These are phyloP conservation scores for Antechinus flavipes DNA, from an alignment of 2,113 vertebrate genomes.

Conservation along the genomic window DNA sequence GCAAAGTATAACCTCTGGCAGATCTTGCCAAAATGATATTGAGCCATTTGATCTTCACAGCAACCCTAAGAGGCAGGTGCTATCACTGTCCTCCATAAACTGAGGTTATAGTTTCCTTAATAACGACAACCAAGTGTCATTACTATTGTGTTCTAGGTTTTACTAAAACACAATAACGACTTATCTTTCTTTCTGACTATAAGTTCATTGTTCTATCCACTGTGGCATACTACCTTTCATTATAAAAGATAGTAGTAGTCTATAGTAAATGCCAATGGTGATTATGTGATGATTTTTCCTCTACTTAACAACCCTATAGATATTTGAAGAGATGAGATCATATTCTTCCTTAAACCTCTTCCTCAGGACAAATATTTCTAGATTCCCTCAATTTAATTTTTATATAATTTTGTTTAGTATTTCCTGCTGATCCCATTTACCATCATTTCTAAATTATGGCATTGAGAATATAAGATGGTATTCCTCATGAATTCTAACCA, in stretches of 20 bases:
- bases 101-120: not conserved
- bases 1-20: not conserved
- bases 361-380: not conserved
- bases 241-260: not conserved
- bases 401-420: not conserved
- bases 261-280: not conserved
- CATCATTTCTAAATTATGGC: not conserved
- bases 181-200: not conserved
- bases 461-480: not conserved
- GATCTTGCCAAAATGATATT: not conserved
- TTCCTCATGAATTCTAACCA: not conserved
- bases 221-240: not conserved
- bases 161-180: too few species aligned
- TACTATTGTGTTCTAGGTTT: too few species aligned
- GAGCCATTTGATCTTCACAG: not conserved
- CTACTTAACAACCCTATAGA: not conserved
- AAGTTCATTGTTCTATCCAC: not conserved
- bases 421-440: not conserved
- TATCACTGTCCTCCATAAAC: not conserved
- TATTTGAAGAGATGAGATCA: not conserved
- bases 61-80: not conserved
- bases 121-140: not conserved
- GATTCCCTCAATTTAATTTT: not conserved
- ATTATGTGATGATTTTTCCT: not conserved
- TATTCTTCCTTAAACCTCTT: not conserved